Conservation (phyloP, 1,140 invertebrate genomes). For the Phenacoccus solenopsis region DNA sequence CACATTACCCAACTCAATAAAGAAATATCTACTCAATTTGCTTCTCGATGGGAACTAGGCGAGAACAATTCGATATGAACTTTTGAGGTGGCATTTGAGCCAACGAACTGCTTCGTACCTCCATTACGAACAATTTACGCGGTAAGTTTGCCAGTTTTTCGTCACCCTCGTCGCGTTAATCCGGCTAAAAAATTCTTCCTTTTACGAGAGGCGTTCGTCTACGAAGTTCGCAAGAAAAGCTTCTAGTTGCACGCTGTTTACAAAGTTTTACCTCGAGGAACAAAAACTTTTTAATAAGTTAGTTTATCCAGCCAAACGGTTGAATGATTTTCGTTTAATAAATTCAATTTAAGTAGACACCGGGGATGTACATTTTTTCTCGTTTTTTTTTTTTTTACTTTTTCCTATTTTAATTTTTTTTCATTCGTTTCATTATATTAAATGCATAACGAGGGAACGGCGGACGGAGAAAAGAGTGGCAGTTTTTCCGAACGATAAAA, state of each 20-base stretch:
- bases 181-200: background rate
- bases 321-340: conserved; percentile 10
- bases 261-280: background rate
- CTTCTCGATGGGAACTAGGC: no score
- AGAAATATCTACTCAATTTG: no score
- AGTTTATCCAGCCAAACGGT: conserved; percentile 11
- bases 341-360: conserved; percentile 4
- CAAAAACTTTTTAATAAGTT: conserved; percentile 12
- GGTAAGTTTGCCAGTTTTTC: background rate
- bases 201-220: background rate
- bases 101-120: no score
- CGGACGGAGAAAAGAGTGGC: background rate
- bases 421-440: background rate
- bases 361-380: background rate
- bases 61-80: no score
- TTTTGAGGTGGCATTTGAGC: no score
- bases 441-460: background rate
- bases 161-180: background rate
- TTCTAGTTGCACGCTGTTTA: background rate
- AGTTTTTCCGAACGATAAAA: conserved; percentile 14
- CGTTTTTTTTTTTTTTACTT: no score
- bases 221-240: background rate
- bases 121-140: background rate
- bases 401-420: no score
- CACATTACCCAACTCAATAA: no score